A percentile compares a stretch with the other conserved stretches of the same genome.
phyloP scores from a whole-genome alignment of 1,140 invertebrate species.

The Ips nitidus region DNA sequence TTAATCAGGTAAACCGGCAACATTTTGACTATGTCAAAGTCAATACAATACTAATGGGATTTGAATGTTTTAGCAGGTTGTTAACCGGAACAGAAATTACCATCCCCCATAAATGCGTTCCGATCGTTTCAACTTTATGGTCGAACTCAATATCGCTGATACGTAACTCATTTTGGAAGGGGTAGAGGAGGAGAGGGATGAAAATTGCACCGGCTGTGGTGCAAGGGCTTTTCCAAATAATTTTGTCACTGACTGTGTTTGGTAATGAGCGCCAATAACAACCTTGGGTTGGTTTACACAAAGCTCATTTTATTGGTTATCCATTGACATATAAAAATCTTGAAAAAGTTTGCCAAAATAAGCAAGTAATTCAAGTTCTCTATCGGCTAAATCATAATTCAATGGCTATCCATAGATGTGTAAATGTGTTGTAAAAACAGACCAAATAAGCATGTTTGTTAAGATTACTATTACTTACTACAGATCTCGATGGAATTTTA shows the following conservation, averaged over 20 bases:
- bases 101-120: not conserved
- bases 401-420: no score
- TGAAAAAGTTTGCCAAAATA: no score
- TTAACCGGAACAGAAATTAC: constrained; percentile 6
- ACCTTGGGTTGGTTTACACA: not conserved
- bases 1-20: not conserved
- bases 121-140: constrained; percentile 1
- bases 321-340: no score
- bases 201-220: not conserved
- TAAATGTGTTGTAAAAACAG: no score
- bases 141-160: not conserved
- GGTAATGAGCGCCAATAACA: constrained; percentile 2
- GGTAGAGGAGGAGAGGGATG: not conserved
- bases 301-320: no score
- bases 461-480: no score
- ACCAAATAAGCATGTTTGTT: no score
- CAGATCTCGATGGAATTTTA: no score
- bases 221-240: not conserved
- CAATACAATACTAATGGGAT: constrained; percentile 5
- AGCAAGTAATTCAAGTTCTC: no score
- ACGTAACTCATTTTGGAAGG: not conserved
- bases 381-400: no score
- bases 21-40: constrained; percentile 5
- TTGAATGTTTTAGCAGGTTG: constrained; percentile 6
- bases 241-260: not conserved